Conservation (phyloP, 1,140 invertebrate genomes). For the Sarcophaga peregrina region DNA sequence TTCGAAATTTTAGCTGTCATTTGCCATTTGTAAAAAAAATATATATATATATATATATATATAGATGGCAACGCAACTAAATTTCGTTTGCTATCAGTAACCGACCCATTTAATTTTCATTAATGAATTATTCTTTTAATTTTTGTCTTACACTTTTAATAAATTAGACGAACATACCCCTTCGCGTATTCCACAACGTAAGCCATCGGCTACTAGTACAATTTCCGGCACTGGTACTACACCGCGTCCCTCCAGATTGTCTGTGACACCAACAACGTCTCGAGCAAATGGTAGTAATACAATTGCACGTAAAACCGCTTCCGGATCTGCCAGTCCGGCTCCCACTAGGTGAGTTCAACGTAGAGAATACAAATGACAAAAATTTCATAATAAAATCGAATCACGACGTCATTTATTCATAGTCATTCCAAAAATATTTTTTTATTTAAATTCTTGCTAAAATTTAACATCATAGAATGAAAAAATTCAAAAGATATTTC, state of each 20-base stretch:
- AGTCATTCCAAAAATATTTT: too few relatives aligned
- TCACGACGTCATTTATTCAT: too few relatives aligned
- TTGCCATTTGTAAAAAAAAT: too few relatives aligned
- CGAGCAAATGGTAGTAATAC: conserved; percentile 68
- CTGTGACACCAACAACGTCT: conserved; percentile 66
- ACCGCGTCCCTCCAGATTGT: conserved; percentile 69
- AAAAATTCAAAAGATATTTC: too few relatives aligned
- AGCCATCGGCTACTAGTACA: conserved; percentile 71
- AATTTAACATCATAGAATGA: too few relatives aligned
- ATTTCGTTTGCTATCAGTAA: too few relatives aligned
- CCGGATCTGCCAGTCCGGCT: conserved; percentile 76
- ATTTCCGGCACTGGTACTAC: conserved; percentile 63
- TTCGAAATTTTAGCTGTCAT: too few relatives aligned
- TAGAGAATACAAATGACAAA: not conserved
- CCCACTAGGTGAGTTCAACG: conserved; percentile 72
- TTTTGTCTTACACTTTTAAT: not conserved
- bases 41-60: too few relatives aligned
- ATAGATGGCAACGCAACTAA: too few relatives aligned
- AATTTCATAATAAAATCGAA: too few relatives aligned
- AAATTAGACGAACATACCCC: conserved; percentile 76
- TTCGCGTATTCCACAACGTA: conserved; percentile 78
- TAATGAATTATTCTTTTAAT: conserved; percentile 13
- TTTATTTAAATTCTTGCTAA: too few relatives aligned
- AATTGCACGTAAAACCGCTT: conserved; percentile 78
- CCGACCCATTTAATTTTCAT: not conserved